Conservation (phyloP, 2,888 invertebrate species). For the Papilio elwesi region DNA sequence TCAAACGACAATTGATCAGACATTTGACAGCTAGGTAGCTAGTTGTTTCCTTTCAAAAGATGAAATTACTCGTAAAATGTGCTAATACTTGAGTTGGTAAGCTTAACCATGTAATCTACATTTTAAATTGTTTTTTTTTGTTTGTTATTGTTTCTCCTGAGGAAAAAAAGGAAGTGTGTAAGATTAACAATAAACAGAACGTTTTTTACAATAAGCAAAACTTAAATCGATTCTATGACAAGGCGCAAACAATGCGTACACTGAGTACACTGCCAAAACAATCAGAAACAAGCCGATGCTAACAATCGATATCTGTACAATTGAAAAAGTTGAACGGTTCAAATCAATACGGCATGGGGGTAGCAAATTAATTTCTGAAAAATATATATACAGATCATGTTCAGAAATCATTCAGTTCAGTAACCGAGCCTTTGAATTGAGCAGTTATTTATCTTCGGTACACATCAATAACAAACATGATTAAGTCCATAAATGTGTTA, state of each 20-base stretch:
- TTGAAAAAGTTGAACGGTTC: constrained; percentile 29
- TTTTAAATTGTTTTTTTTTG: no score
- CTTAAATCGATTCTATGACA: background rate
- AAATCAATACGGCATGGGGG: constrained; percentile 4
- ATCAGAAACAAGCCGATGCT: background rate
- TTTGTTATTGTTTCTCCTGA: background rate
- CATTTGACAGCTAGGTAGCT: no score
- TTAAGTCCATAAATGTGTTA: background rate
- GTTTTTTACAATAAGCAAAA: background rate
- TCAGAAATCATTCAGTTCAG: constrained; percentile 30
- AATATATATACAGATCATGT: constrained; percentile 16
- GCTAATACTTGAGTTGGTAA: no score
- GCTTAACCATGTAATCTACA: no score
- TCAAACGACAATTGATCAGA: no score
- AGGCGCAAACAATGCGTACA: background rate
- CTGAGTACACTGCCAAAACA: constrained; percentile 10
- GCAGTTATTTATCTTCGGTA: constrained; percentile 33
- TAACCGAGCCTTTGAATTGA: constrained; percentile 28
- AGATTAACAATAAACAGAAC: background rate
- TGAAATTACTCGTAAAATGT: no score
- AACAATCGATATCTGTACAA: constrained; percentile 13
- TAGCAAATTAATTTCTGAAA: constrained; percentile 25
- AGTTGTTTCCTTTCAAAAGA: no score
- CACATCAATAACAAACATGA: constrained; percentile 30
- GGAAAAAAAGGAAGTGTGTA: background rate